These are phyloP conservation scores for Tautogolabrus adspersus DNA, from an alignment of 2,113 vertebrate genomes.

Conservation along the genomic window DNA sequence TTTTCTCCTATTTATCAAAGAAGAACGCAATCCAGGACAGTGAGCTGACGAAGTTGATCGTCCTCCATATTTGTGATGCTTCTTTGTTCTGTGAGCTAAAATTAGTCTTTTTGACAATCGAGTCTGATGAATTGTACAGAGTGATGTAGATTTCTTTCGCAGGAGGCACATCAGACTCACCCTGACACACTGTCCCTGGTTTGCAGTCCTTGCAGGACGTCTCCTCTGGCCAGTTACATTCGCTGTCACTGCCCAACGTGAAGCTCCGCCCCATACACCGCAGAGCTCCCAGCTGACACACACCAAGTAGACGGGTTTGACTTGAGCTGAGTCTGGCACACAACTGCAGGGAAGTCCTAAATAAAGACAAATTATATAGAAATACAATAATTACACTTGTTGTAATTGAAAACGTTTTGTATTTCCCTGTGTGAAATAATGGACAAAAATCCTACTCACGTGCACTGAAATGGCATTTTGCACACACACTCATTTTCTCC, in stretches of 20 bases:
- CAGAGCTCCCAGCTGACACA: conserved; percentile 90
- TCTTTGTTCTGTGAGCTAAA: no score
- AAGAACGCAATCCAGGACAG: no score
- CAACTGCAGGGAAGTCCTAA: conserved; percentile 85
- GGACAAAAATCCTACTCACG: conserved; percentile 80
- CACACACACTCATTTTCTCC: conserved; percentile 87
- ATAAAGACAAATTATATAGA: conserved; percentile 1
- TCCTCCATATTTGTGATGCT: no score
- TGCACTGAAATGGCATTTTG: conserved; percentile 90
- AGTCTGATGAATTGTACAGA: no score
- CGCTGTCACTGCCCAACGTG: conserved; percentile 64
- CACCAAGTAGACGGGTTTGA: conserved; percentile 71
- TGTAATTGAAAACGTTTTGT: neutral
- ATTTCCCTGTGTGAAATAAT: neutral
- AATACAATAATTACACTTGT: neutral
- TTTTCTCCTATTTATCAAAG: no score
- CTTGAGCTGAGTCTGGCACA: conserved; percentile 83
- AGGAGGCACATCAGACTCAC: conserved; percentile 68
- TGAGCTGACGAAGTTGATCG: no score
- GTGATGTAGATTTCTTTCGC: no score
- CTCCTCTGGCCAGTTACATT: conserved; percentile 78
- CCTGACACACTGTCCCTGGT: conserved; percentile 85
- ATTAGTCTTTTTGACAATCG: no score
- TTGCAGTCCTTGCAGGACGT: conserved; percentile 83
- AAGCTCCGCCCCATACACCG: conserved; percentile 85